Conservation (phyloP, 2,113 vertebrate genomes). For the Hippopotamus amphibius region DNA sequence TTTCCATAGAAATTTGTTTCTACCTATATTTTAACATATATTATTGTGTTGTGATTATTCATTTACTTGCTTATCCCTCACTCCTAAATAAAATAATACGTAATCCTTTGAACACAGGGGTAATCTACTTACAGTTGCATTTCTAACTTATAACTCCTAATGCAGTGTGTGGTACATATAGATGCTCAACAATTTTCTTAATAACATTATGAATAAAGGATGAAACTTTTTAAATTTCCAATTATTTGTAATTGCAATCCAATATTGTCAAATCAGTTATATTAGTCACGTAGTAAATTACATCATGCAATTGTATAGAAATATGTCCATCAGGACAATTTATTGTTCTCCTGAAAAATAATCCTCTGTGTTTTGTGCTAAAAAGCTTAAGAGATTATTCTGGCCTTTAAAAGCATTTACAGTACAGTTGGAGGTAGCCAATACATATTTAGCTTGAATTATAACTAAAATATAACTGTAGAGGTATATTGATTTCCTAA, state of each 20-base stretch:
- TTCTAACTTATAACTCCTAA: not conserved
- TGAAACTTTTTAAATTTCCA: not conserved
- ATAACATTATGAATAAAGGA: not conserved
- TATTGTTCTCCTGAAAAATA: not conserved
- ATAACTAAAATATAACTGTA: not conserved
- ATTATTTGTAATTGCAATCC: not conserved
- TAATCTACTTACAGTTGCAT: not conserved
- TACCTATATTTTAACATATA: not conserved
- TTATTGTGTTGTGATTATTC: not conserved
- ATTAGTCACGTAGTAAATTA: not conserved
- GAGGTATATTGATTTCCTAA: not conserved
- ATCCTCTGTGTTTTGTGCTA: not conserved
- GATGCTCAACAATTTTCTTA: not conserved
- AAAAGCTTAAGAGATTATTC: not conserved
- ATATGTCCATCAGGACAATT: not conserved
- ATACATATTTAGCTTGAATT: not conserved
- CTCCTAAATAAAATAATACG: not conserved
- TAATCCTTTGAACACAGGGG: not conserved
- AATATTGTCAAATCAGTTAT: not conserved
- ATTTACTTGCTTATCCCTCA: not conserved
- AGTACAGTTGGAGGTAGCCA: not conserved
- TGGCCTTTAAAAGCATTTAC: not conserved
- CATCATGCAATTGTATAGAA: not conserved
- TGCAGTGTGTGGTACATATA: not conserved
- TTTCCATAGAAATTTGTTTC: not conserved